phyloP scores from a whole-genome alignment of 1,140 invertebrate species.

The Potamilus streckersoni region DNA sequence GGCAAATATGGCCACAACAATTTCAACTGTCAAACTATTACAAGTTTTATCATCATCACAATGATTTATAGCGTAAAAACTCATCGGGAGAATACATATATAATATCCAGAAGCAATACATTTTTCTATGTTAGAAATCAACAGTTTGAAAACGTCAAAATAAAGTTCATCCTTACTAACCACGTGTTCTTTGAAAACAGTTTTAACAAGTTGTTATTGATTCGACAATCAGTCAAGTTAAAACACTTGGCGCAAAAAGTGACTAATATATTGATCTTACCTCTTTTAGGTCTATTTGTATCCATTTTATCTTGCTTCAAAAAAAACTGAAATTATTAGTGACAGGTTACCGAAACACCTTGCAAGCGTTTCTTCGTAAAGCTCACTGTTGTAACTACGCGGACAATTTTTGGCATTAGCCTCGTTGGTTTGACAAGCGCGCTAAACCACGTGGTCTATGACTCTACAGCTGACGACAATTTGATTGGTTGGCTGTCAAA shows the following conservation, averaged over 20 bases:
- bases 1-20: too few relatives aligned
- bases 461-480: too few relatives aligned
- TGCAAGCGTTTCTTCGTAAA: neutral
- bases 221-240: neutral
- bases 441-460: slow-evolving; percentile 26
- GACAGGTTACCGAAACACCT: neutral
- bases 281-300: slow-evolving; percentile 36
- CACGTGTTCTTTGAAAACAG: slow-evolving; percentile 24
- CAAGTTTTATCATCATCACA: too few relatives aligned
- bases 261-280: slow-evolving; percentile 7
- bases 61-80: too few relatives aligned
- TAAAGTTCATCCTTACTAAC: neutral
- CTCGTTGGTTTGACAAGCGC: slow-evolving; percentile 36
- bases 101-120: neutral
- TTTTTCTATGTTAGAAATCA: neutral
- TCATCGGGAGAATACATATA: too few relatives aligned
- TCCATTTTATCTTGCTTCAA: neutral
- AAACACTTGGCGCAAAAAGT: slow-evolving; percentile 8
- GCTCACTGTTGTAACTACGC: slow-evolving; percentile 9
- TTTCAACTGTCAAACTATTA: too few relatives aligned
- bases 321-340: neutral
- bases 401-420: slow-evolving; percentile 2
- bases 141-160: neutral
- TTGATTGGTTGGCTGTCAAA: too few relatives aligned
- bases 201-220: slow-evolving; percentile 18